phyloP scores from a whole-genome alignment of 2,888 invertebrate species.

The Cecidostiba fungosa region DNA sequence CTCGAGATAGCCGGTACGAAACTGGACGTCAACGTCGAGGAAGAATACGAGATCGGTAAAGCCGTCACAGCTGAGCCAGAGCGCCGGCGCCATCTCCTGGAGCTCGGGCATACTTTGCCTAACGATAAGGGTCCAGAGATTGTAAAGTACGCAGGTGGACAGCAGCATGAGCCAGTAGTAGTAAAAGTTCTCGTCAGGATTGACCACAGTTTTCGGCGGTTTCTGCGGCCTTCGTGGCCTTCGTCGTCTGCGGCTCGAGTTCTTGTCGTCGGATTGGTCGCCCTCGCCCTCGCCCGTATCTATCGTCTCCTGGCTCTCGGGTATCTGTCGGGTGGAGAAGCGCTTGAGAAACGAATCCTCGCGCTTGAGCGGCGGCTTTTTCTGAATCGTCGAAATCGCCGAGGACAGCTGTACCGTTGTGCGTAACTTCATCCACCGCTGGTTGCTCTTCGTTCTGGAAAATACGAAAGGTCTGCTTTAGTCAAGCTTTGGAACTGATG shows the following conservation, averaged over 20 bases:
- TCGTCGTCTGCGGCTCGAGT: conserved; percentile 82
- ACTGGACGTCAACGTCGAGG: conserved; percentile 93
- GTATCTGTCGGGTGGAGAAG: conserved; percentile 95
- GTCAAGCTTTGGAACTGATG: neutral
- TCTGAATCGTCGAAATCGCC: conserved; percentile 89
- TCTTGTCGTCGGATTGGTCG: conserved; percentile 80
- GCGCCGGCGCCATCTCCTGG: conserved; percentile 86
- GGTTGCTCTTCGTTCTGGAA: conserved; percentile 93
- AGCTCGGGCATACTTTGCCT: conserved; percentile 97
- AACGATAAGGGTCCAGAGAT: conserved; percentile 97
- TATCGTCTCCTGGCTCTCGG: conserved; percentile 91
- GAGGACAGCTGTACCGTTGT: conserved; percentile 96
- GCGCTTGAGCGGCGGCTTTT: conserved; percentile 93
- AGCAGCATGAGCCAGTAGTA: conserved; percentile 97
- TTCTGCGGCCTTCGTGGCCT: conserved; percentile 86
- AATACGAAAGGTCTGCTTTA: conserved; percentile 38
- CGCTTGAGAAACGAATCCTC: conserved; percentile 96
- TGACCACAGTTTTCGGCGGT: conserved; percentile 91
- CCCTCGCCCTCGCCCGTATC: conserved; percentile 87
- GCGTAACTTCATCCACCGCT: conserved; percentile 97
- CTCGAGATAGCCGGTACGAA: conserved; percentile 96
- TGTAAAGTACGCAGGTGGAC: conserved; percentile 94
- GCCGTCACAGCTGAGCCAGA: conserved; percentile 92
- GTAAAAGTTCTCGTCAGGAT: conserved; percentile 97
- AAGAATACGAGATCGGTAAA: conserved; percentile 94